Percentiles rank a stretch among this genome's conserved stretches.
Conservation (phyloP, 2,888 invertebrate genomes). For the Noctua janthina region DNA sequence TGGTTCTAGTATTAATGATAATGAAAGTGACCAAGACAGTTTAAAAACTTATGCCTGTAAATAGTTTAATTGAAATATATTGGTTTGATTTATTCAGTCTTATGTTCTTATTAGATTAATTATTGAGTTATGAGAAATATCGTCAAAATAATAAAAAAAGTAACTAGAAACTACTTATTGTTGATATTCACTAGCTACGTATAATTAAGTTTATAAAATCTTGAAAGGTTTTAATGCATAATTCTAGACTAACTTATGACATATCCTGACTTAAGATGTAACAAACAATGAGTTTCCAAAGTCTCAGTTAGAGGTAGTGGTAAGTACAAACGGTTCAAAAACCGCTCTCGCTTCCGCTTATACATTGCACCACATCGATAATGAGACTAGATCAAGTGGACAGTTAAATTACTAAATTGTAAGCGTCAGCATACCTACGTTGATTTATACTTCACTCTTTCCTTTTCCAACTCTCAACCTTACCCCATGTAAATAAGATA, state of each 20-base stretch:
- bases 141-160: background rate
- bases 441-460: conserved; percentile 75
- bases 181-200: background rate
- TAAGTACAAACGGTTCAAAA: background rate
- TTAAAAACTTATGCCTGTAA: background rate
- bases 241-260: background rate
- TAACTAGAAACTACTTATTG: background rate
- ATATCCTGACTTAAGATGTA: background rate
- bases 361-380: conserved; percentile 66
- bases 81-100: background rate
- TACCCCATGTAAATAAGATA: conserved; percentile 2
- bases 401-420: conserved; percentile 86
- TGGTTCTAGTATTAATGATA: no score
- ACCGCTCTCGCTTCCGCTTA: conserved; percentile 27
- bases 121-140: background rate
- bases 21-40: no score
- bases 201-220: background rate
- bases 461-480: conserved; percentile 48
- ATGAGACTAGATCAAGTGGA: conserved; percentile 84
- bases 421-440: conserved; percentile 79
- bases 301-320: background rate
- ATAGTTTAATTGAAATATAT: background rate
- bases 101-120: background rate
- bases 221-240: background rate
- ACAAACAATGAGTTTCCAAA: background rate